Conservation (phyloP, 2,797 vertebrate genomes). For the Brotula barbata region DNA sequence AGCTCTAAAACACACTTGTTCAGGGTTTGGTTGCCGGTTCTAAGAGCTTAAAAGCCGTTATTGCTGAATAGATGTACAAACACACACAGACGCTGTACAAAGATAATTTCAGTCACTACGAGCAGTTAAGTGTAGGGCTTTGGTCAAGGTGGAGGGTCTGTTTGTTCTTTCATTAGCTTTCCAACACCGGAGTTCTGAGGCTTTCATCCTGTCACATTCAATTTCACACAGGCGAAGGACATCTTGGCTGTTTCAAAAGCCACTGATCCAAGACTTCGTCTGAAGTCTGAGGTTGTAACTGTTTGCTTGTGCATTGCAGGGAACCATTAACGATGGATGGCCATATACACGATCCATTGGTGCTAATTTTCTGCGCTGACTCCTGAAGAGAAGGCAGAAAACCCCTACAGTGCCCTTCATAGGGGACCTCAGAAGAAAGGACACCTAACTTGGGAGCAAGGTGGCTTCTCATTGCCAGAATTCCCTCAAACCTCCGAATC, state of each 20-base stretch:
- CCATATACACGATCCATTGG: constrained; percentile 60
- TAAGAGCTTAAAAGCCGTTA: constrained; percentile 55
- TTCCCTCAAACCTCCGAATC: constrained; percentile 13
- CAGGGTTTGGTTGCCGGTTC: constrained; percentile 28
- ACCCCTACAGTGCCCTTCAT: not conserved
- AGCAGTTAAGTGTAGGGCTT: constrained; percentile 40
- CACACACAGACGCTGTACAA: constrained; percentile 18
- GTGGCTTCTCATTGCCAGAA: constrained; percentile 38
- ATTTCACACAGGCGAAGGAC: constrained; percentile 51
- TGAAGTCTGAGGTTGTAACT: not conserved
- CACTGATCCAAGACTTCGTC: not conserved
- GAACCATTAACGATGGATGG: constrained; percentile 68
- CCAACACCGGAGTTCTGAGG: constrained; percentile 1
- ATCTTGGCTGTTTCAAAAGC: not conserved
- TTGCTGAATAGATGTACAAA: constrained; percentile 42
- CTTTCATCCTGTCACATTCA: constrained; percentile 37
- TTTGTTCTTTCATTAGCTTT: constrained; percentile 58
- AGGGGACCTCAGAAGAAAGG: constrained; percentile 40
- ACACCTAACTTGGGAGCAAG: constrained; percentile 33
- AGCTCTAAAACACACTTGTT: constrained; percentile 53
- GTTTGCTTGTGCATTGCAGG: constrained; percentile 64
- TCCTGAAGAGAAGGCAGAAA: constrained; percentile 39
- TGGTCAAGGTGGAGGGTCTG: constrained; percentile 22
- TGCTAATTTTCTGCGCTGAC: constrained; percentile 68
- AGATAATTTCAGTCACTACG: constrained; percentile 14